Base-by-base conservation (phyloP, 2,113 vertebrate species). In the Hepsetus odoe region DNA sequence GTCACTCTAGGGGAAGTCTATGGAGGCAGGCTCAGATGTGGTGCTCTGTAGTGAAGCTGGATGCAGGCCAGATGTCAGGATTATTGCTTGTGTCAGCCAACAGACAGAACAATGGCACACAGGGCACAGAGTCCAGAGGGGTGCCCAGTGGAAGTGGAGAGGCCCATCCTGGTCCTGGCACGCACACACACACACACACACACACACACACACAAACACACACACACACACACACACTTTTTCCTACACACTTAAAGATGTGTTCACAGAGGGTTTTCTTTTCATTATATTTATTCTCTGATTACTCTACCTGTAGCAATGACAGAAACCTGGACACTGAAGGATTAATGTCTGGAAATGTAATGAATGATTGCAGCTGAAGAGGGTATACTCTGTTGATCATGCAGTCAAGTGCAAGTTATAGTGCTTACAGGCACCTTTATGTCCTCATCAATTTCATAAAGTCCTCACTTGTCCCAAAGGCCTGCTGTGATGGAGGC, bases 81-180 rank as follows among this genome's bases (percentile, higher is more conserved):
- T 90, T 91, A 90, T 86, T 87, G 88, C 82, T 83, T 70, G 83
- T 89, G 91, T 91, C 89, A 91, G 87, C 88, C 86, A 89, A 89
- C 87, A 90, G 89, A 86, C 85, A 85, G 83, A 87, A 91, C 82
- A 88, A 89, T 82, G 83, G 84, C 86, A 87, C 84, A 82, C 85
- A 84, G 80, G 84, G 72, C 80, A 86, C 53, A 56, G 66, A 85
- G 87, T 90, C 87, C 82, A 55, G 84, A 90, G 82, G 79, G 62
- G 58, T 84, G 82, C 87, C 88, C 83, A 76, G 11, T 85, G 82
- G 86, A 81, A 82, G 66, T 72, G 80, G 67, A 89, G 89, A 61
- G 64, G 35, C 75, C 62, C 33, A n/a, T 69, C 49, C 62, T 35
- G 49, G 44, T 49, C 32, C 32, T 72, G 69, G 69, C 69, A 55